A percentile compares a stretch with the other conserved stretches of the same genome.
phyloP scores from a whole-genome alignment of 2,113 vertebrate species.

The Scomber colias region DNA sequence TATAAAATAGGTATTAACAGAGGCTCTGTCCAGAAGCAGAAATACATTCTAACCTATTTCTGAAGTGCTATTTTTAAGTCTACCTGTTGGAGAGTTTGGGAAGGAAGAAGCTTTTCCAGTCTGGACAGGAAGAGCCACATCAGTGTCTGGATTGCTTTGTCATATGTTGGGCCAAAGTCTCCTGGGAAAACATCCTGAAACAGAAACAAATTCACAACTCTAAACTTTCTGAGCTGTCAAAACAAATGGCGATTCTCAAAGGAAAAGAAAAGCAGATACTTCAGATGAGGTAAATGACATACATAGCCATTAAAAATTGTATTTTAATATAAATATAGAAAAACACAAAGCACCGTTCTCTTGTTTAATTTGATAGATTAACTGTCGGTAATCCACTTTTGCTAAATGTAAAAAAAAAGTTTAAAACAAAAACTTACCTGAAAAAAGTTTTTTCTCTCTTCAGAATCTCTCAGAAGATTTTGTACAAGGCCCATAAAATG shows the following conservation, averaged over 20 bases:
- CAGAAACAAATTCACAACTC: neutral
- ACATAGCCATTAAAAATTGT: too few species aligned
- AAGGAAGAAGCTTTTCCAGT: slow-evolving; percentile 84
- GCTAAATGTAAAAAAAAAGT: neutral
- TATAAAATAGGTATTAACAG: too few species aligned
- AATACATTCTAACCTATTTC: neutral
- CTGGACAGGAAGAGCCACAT: slow-evolving; percentile 87
- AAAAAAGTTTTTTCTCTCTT: slow-evolving; percentile 78
- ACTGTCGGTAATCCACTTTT: neutral
- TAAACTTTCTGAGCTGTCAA: neutral
- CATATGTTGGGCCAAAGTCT: slow-evolving; percentile 87
- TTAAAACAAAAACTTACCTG: slow-evolving; percentile 52
- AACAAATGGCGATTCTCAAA: neutral
- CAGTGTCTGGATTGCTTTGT: slow-evolving; percentile 84
- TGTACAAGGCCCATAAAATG: slow-evolving; percentile 77
- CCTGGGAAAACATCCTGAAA: slow-evolving; percentile 83
- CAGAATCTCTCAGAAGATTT: slow-evolving; percentile 75
- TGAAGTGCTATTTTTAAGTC: neutral
- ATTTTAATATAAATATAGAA: too few species aligned
- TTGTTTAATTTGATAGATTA: too few species aligned
- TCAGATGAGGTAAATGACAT: too few species aligned
- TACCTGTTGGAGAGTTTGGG: slow-evolving; percentile 80
- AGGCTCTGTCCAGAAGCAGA: too few species aligned
- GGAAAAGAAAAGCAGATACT: too few species aligned
- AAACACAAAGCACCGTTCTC: too few species aligned